These are phyloP conservation scores for Pyrrhia umbra DNA, from an alignment of 2,888 invertebrate genomes.

Conservation along the genomic window DNA sequence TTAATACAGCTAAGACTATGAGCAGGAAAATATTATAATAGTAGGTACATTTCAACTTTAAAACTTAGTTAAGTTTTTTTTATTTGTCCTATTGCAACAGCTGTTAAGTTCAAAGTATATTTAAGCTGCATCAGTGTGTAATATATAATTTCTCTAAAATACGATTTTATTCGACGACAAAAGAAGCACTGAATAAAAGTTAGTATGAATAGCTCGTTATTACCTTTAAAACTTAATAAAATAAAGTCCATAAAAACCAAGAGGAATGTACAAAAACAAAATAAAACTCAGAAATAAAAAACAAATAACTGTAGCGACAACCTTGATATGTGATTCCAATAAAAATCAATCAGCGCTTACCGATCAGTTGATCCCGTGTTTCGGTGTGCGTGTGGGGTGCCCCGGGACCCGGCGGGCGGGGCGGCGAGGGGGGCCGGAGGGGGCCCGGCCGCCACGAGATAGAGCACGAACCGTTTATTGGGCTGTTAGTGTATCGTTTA, in stretches of 20 bases:
- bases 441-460: constrained; percentile 51
- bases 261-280: neutral
- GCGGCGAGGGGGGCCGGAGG: constrained; percentile 1
- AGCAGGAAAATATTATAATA: constrained; percentile 1
- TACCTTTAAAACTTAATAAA: no score
- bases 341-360: constrained; percentile 86
- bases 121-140: no score
- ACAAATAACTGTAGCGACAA: constrained; percentile 56
- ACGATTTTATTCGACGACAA: no score
- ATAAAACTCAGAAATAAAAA: neutral
- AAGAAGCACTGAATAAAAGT: no score
- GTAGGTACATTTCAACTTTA: no score
- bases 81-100: no score
- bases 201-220: no score
- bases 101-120: no score
- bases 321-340: constrained; percentile 81
- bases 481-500: constrained; percentile 61
- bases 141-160: no score
- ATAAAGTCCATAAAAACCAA: neutral
- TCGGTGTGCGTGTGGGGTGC: constrained; percentile 65
- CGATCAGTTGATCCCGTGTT: constrained; percentile 74
- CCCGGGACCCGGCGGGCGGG: constrained; percentile 8
- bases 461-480: constrained; percentile 65
- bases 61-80: no score
- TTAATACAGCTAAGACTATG: constrained; percentile 17